Evolutionary conservation across 1,140 invertebrate genomes (phyloP).

Genomic region (Antheraea pernyi): DNA sequence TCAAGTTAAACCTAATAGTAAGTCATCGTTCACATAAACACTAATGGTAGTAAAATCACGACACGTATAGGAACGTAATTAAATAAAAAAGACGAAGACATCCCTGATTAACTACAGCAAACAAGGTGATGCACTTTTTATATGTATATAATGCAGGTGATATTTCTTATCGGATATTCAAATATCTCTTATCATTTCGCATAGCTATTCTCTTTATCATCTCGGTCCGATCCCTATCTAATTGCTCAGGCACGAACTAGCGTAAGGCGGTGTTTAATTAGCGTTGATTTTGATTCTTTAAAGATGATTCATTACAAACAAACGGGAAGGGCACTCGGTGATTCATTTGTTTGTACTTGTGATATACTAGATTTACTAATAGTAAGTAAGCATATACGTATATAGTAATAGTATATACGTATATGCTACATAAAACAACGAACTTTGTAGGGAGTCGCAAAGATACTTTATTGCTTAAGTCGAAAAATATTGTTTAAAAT

Average conservation of each 20-base stretch:
- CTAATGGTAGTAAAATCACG: no score
- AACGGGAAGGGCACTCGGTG: background rate
- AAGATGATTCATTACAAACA: background rate
- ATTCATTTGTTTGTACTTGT: background rate
- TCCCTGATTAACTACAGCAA: background rate
- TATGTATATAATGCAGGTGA: constrained; percentile 17
- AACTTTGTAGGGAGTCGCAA: no score
- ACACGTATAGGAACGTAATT: background rate
- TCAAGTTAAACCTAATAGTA: no score
- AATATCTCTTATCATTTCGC: constrained; percentile 34
- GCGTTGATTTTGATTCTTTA: background rate
- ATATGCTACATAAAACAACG: no score
- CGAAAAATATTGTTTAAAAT: no score
- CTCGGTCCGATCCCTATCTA: constrained; percentile 19
- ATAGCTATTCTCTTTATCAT: constrained; percentile 27
- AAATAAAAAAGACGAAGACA: background rate
- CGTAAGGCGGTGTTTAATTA: constrained; percentile 12
- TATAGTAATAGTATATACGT: no score
- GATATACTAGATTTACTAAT: background rate
- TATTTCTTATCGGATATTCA: constrained; percentile 31
- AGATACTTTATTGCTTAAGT: no score
- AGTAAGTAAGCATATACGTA: background rate
- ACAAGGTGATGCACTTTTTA: constrained; percentile 12
- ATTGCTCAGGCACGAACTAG: constrained; percentile 23
- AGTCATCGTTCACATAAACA: no score